A percentile compares a stretch with the other conserved stretches of the same genome.
Evolutionary conservation across 2,797 vertebrate genomes (phyloP).

Genomic region (Melanotaenia boesemani): DNA sequence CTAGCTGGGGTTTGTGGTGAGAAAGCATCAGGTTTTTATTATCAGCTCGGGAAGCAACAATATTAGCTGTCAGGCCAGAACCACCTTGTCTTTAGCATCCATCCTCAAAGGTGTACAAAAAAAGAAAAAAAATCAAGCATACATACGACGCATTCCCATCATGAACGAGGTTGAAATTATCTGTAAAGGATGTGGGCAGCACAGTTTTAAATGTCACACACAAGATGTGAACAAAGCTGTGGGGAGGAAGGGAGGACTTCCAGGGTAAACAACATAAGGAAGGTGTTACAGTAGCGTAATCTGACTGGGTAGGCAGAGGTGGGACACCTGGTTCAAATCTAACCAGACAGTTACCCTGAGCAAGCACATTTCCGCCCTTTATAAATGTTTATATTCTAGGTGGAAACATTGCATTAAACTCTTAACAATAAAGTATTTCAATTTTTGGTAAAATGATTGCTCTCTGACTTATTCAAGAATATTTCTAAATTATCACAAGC

Average conservation of each 20-base stretch:
- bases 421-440: not conserved
- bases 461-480: not conserved
- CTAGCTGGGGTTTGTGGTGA: constrained; percentile 60
- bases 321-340: constrained; percentile 80
- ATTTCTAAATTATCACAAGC: not conserved
- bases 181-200: constrained; percentile 51
- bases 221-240: constrained; percentile 37
- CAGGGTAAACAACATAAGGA: constrained; percentile 80
- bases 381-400: constrained; percentile 68
- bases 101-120: constrained; percentile 44
- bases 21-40: constrained; percentile 70
- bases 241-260: constrained; percentile 47
- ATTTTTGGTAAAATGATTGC: not conserved
- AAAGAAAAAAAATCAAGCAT: constrained; percentile 37
- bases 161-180: constrained; percentile 41
- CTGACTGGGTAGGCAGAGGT: constrained; percentile 66
- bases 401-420: constrained; percentile 10
- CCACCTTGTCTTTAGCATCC: constrained; percentile 54
- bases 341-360: constrained; percentile 55
- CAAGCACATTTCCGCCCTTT: constrained; percentile 66
- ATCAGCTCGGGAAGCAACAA: constrained; percentile 75
- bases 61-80: constrained; percentile 67
- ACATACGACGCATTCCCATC: constrained; percentile 39
- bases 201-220: constrained; percentile 12
- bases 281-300: constrained; percentile 82